phyloP scores from a whole-genome alignment of 2,797 vertebrate species.

The Poecile montanus region DNA sequence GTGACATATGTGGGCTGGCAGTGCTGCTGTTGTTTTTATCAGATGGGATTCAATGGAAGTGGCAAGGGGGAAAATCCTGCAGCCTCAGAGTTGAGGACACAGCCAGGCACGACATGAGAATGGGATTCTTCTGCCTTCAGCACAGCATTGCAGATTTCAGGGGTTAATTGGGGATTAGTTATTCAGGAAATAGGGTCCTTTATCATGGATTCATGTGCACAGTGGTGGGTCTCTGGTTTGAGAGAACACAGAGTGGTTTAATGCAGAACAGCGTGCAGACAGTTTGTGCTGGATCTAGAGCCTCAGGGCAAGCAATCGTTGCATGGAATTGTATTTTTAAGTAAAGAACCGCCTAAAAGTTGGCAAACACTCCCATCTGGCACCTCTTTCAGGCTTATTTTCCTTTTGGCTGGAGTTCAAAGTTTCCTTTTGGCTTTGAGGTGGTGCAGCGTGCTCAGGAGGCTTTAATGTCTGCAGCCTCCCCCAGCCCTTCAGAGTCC shows the following conservation, averaged over 20 bases:
- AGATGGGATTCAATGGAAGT: neutral
- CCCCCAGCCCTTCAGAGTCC: neutral
- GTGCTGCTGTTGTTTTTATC: neutral
- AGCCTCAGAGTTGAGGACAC: neutral
- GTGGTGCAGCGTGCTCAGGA: neutral
- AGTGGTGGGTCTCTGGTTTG: neutral
- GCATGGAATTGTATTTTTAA: constrained; percentile 10
- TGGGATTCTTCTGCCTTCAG: neutral
- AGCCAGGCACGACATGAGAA: neutral
- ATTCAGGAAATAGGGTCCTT: neutral
- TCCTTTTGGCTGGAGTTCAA: neutral
- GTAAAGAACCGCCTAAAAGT: neutral
- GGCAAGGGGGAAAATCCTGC: neutral
- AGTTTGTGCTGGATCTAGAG: neutral
- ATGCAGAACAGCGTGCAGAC: neutral
- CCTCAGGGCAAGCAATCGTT: neutral
- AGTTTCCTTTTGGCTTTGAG: neutral
- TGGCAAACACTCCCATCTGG: neutral
- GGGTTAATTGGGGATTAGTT: neutral
- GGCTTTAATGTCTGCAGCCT: neutral
- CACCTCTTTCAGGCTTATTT: neutral
- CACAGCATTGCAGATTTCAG: neutral
- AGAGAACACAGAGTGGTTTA: neutral
- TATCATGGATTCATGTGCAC: neutral
- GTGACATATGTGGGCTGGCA: neutral